Evolutionary conservation across 2,888 invertebrate species (phyloP), one percentile per base, ranked within the genome.

Genomic region (Machimus atricapillus): DNA sequence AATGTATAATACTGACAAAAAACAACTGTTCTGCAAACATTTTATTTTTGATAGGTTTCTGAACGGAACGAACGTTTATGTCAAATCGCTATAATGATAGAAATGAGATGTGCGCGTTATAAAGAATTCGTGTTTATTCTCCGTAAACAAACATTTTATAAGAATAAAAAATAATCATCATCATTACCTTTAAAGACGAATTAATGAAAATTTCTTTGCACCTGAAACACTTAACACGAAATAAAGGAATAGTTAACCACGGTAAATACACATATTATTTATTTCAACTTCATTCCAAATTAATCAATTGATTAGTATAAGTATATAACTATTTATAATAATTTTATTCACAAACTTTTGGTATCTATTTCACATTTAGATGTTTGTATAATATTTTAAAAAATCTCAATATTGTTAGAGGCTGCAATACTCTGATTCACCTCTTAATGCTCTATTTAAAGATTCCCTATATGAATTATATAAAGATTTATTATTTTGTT

Each of bases 181-280:
- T 19, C 16, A n/a, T 52, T 52, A 16, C 16, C n/a, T 52, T 16
- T n/a, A 52, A n/a, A 52, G 7, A 7, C 7, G 52, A 1, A n/a
- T 52, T 16, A 52, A n/a, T 52, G 52, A n/a, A 52, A 52, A 16
- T n/a, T 1, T n/a, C n/a, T 5, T 52, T 8, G 31, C 73, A 34
- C 76, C 37, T 76, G 76, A 37, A 34, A 76, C 6, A 76, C 27
- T 16, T 14, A 76, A 76, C 4, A 76, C n/a, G 31, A 76, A 76
- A 34, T 76, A 76, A 76, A 76, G 76, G 73, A 79, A 79, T 82
- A 81, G 74, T 88, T 87, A 88, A 87, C 85, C 87, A 88, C 87
- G 87, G 87, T 88, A 88, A 88, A 86, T 88, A 88, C 87, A 88
- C 88, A 88, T 88, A 88, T 86, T 85, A 88, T 88, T 88, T 88